These are phyloP conservation scores for Pegoplata infirma DNA, from an alignment of 2,888 invertebrate genomes.

Conservation along the genomic window DNA sequence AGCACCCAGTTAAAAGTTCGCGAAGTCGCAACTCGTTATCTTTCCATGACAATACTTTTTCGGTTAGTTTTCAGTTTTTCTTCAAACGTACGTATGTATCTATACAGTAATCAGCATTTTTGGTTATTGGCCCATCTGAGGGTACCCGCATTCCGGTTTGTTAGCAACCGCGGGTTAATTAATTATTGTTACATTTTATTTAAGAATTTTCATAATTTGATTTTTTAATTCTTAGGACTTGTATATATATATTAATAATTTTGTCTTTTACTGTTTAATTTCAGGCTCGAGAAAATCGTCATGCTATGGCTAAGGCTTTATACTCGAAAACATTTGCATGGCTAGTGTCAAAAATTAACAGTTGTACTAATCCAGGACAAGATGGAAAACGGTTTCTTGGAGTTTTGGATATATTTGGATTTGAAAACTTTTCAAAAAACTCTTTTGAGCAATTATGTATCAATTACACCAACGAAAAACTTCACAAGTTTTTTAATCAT, in stretches of 20 bases:
- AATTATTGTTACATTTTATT: neutral
- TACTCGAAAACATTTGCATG: constrained; percentile 94
- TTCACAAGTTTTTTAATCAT: constrained; percentile 97
- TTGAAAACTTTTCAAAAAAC: constrained; percentile 94
- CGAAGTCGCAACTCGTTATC: too few species aligned
- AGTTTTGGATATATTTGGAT: constrained; percentile 95
- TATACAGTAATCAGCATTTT: too few species aligned
- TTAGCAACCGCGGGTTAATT: neutral
- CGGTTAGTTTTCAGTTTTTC: too few species aligned
- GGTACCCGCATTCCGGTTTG: too few species aligned
- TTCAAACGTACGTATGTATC: too few species aligned
- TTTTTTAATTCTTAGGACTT: too few species aligned
- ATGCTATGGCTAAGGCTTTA: constrained; percentile 95
- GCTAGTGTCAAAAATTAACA: constrained; percentile 95
- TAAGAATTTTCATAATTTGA: too few species aligned
- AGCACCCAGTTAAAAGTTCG: too few species aligned
- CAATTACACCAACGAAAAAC: constrained; percentile 95
- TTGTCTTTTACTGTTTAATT: constrained; percentile 34
- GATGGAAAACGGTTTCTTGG: constrained; percentile 89
- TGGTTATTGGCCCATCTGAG: too few species aligned
- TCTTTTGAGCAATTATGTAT: constrained; percentile 96
- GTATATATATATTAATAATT: too few species aligned
- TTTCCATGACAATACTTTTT: too few species aligned
- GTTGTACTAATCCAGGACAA: constrained; percentile 92
- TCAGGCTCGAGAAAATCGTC: constrained; percentile 91